Evolutionary conservation across 2,888 invertebrate species (phyloP).

Genomic region (Galerucella pusilla): DNA sequence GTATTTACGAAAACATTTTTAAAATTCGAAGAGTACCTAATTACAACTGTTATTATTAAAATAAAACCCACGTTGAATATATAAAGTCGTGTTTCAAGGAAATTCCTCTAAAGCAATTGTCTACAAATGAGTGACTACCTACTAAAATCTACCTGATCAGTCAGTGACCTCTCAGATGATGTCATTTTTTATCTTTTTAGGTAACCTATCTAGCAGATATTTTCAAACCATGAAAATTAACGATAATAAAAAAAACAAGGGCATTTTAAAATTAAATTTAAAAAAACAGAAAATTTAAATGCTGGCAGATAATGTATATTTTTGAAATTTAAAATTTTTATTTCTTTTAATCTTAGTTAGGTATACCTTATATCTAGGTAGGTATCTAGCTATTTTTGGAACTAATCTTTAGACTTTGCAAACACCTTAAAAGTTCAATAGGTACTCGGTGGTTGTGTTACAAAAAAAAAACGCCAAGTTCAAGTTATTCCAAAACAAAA

Average conservation of each 20-base stretch:
- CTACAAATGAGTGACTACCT: constrained; percentile 5
- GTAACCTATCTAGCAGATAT: constrained; percentile 3
- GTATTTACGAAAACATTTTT: background rate
- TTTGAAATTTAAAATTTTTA: background rate
- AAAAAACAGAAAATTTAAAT: background rate
- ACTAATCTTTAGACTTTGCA: background rate
- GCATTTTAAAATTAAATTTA: background rate
- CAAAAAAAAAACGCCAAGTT: constrained; percentile 7
- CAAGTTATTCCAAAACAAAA: constrained; percentile 16
- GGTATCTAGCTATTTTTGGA: background rate
- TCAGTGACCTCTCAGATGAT: constrained; percentile 7
- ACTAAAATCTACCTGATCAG: constrained; percentile 8
- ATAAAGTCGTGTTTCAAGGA: constrained; percentile 1
- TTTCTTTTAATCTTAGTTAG: too few species aligned
- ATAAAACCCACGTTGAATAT: background rate
- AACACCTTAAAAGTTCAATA: background rate
- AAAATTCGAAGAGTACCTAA: background rate
- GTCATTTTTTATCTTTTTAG: constrained; percentile 9
- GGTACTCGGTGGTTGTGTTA: background rate
- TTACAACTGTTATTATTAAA: background rate
- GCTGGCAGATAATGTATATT: background rate
- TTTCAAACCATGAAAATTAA: background rate
- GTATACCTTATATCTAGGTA: too few species aligned
- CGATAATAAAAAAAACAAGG: background rate
- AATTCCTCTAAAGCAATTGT: background rate